Evolutionary conservation across 2,113 vertebrate genomes (phyloP).

Genomic region (Hyla sarda): DNA sequence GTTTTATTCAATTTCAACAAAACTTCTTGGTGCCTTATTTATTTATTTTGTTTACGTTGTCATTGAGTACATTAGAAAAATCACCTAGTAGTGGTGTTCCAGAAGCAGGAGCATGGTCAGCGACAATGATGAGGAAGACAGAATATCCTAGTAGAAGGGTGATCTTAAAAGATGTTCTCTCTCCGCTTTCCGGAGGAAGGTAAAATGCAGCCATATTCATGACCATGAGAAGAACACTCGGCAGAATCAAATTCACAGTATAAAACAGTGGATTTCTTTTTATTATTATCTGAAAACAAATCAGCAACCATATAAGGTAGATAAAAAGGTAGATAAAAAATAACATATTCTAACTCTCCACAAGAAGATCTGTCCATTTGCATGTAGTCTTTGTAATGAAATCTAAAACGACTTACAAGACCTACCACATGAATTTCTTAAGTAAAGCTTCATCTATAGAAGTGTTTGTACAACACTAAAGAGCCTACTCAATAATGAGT

Average conservation of each 20-base stretch:
- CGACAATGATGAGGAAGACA: constrained; percentile 96
- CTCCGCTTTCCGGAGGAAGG: constrained; percentile 91
- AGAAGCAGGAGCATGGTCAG: constrained; percentile 89
- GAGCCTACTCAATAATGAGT: too few species aligned
- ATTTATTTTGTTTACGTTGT: too few species aligned
- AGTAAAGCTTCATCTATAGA: too few species aligned
- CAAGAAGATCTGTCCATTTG: too few species aligned
- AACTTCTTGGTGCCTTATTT: too few species aligned
- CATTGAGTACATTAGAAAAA: too few species aligned
- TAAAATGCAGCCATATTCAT: constrained; percentile 96
- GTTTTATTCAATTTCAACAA: too few species aligned
- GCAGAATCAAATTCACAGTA: constrained; percentile 87
- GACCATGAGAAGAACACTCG: constrained; percentile 94
- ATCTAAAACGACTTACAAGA: too few species aligned
- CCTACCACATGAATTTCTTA: too few species aligned
- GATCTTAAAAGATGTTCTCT: constrained; percentile 97
- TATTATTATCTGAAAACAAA: constrained; percentile 83
- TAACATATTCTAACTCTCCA: neutral
- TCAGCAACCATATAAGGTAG: neutral
- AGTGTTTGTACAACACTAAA: too few species aligned
- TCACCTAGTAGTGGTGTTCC: constrained; percentile 92
- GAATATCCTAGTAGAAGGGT: constrained; percentile 95
- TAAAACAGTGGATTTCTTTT: constrained; percentile 92
- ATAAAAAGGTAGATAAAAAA: neutral
- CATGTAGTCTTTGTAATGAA: too few species aligned